phyloP scores from a whole-genome alignment of 1,140 invertebrate genomes.

The roundworm (Caenorhabditis elegans) region WBcel235 BX284603.4:11336001-11336500 shows the following conservation, averaged over 20 bases:
- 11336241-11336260: background rate
- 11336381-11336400: too few species aligned
- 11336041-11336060: too few species aligned
- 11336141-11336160: too few species aligned
- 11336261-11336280: background rate
- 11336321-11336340: constrained; percentile 30
- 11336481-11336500: background rate
- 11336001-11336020: too few species aligned
- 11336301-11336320: background rate
- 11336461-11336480: background rate
- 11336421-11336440: background rate
- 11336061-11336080: background rate
- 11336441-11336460: background rate
- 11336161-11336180: background rate
- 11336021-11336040: too few species aligned
- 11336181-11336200: constrained; percentile 29
- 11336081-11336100: background rate
- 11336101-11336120: background rate
- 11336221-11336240: constrained; percentile 20
- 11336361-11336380: background rate
- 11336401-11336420: background rate
- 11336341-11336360: too few species aligned
- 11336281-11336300: too few species aligned
- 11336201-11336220: constrained; percentile 18
- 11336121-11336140: background rate